phyloP scores from a whole-genome alignment of 2,113 vertebrate genomes.

The chimpanzee (Pan troglodytes) region DNA sequence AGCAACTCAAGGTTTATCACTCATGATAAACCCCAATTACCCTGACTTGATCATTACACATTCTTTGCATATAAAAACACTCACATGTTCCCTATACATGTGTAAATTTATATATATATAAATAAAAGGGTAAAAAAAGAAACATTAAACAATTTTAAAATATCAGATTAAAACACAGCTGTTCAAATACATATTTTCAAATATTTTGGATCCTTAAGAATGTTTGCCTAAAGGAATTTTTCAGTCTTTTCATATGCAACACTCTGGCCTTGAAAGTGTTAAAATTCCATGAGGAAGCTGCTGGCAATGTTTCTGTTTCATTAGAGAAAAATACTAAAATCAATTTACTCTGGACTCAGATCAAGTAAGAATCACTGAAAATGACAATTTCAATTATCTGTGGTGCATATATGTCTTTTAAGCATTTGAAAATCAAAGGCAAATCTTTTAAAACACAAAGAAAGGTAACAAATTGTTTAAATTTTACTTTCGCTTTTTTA shows the following conservation, averaged over 20 bases:
- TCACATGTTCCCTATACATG: neutral
- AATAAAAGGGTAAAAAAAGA: neutral
- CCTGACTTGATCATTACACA: neutral
- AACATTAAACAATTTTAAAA: neutral
- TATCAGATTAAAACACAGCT: conserved; percentile 50
- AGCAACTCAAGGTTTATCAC: neutral
- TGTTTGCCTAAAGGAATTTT: conserved; percentile 51
- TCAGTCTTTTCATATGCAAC: conserved; percentile 22
- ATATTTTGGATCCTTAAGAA: conserved; percentile 40
- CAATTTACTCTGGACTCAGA: conserved; percentile 30
- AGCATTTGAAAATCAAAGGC: neutral
- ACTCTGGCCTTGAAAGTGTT: conserved; percentile 41
- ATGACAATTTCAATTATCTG: neutral
- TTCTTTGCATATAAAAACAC: neutral
- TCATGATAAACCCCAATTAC: neutral
- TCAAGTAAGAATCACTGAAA: conserved; percentile 44
- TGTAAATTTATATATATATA: neutral
- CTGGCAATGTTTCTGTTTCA: conserved; percentile 46
- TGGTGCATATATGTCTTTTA: neutral
- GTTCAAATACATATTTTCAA: conserved; percentile 60
- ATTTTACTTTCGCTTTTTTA: neutral
- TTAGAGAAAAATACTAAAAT: conserved; percentile 42
- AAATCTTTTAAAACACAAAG: neutral
- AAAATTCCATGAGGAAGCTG: conserved; percentile 53
- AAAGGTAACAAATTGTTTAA: neutral